phyloP scores from a whole-genome alignment of 2,888 invertebrate genomes.

The Sericinus montela region DNA sequence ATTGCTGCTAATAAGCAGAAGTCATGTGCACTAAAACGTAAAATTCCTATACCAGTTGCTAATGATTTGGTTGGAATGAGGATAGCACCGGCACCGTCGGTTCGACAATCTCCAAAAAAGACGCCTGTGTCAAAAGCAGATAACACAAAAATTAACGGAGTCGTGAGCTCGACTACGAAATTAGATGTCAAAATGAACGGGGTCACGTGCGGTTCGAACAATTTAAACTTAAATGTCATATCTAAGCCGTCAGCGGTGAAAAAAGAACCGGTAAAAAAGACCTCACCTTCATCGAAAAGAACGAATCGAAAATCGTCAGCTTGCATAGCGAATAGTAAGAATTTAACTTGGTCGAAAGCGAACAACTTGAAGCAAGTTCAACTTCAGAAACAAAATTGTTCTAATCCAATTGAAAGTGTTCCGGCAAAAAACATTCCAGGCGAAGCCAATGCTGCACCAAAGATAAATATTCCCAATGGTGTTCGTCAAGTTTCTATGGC shows the following conservation, averaged over 20 bases:
- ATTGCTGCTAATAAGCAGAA: conserved; percentile 33
- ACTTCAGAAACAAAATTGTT: conserved; percentile 63
- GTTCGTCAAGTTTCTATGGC: conserved; percentile 63
- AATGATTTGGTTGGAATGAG: conserved; percentile 39
- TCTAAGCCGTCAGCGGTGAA: conserved; percentile 47
- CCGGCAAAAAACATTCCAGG: conserved; percentile 38
- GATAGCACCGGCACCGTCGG: conserved; percentile 46
- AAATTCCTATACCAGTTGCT: conserved; percentile 53
- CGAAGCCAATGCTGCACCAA: conserved; percentile 60
- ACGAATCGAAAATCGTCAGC: conserved; percentile 70
- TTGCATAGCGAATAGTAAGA: conserved; percentile 70
- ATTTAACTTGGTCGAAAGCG: conserved; percentile 70
- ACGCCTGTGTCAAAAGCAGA: conserved; percentile 41
- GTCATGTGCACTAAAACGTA: conserved; percentile 28
- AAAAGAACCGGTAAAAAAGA: conserved; percentile 52
- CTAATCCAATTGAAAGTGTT: conserved; percentile 41
- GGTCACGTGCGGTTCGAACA: conserved; percentile 70
- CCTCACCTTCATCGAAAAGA: conserved; percentile 45
- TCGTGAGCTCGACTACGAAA: conserved; percentile 69
- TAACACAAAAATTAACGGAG: conserved; percentile 47
- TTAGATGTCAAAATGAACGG: conserved; percentile 70
- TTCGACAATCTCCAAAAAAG: conserved; percentile 48
- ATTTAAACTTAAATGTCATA: conserved; percentile 53
- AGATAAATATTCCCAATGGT: conserved; percentile 63
- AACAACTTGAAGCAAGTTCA: conserved; percentile 70